These are phyloP conservation scores for Planococcus citri DNA, from an alignment of 1,140 invertebrate species.

Conservation along the genomic window DNA sequence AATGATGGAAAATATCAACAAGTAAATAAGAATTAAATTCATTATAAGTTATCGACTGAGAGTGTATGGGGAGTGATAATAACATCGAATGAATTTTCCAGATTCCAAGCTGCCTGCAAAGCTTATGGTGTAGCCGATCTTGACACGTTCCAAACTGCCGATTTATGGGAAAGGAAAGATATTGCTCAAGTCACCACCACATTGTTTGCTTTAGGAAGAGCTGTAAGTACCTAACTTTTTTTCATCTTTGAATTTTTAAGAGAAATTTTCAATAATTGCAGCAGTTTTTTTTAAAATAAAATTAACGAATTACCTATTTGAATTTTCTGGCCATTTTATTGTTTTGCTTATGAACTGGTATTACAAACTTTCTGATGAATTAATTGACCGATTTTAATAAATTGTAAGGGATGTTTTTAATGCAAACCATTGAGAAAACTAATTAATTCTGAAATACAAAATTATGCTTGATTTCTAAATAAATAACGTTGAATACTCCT, in stretches of 20 bases:
- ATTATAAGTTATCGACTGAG: conserved; percentile 11
- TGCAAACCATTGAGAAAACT: too few relatives aligned
- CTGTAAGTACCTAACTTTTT: conserved; percentile 50
- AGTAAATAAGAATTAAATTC: conserved; percentile 40
- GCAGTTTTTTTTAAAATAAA: conserved; percentile 11
- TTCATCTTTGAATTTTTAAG: not conserved
- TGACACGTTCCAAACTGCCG: conserved; percentile 88
- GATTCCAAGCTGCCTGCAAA: conserved; percentile 76
- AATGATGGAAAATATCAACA: conserved; percentile 91
- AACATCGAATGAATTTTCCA: conserved; percentile 33
- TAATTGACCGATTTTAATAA: too few relatives aligned
- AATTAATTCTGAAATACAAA: too few relatives aligned
- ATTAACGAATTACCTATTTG: not conserved
- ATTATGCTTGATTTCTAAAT: too few relatives aligned
- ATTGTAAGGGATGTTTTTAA: too few relatives aligned
- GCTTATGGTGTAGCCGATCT: conserved; percentile 77
- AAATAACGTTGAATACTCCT: too few relatives aligned
- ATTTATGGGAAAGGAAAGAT: conserved; percentile 86
- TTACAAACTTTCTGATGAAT: too few relatives aligned
- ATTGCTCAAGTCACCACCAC: conserved; percentile 76
- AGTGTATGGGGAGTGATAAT: not conserved
- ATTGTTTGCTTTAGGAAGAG: conserved; percentile 75
- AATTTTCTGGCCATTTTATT: too few relatives aligned
- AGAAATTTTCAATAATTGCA: conserved; percentile 19
- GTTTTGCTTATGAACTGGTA: too few relatives aligned